Base-by-base conservation (phyloP, 2,797 vertebrate genomes). In the Martes flavigula region DNA sequence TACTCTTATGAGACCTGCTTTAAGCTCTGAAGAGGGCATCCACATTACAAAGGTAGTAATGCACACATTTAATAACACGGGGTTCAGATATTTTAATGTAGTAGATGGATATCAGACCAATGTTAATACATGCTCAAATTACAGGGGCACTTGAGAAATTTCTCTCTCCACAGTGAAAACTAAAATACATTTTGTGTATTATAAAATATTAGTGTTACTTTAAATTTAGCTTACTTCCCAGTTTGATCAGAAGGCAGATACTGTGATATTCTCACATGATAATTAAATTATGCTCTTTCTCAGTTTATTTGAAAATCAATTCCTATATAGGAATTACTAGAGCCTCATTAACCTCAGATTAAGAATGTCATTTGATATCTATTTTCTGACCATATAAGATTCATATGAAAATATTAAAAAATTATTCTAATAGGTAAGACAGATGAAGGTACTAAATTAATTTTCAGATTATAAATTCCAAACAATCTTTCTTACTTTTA, bases 301-400 rank as follows among this genome's bases (percentile, higher is more conserved):
- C 14, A 86, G 4, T 73, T 95, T 96, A 83, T 94, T 40, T 87
- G 56, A 25, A 43, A 94, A 85, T 96, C 97, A 92, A 7, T 94
- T 82, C 25, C 48, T 54, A 18, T 62, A 79, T 92, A 91, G 48
- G 51, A 97, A 82, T 68, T 51, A 94, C 15, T 77, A 43, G 66
- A 58, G 1, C 14, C 77, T 97, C 60, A 91, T 96, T 97, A 95
- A 82, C 43, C 88, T 96, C 95, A 90, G 10, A 89, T 81, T 78
- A 79, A 87, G 12, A 83, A 84, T 79, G 43, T 64, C 68, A 86
- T 81, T 86, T 91, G 72, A 94, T n/a, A 38, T 40, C 94, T 72
- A 58, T 83, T 96, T 92, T 88, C 51, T 96, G 90, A 97, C 68
- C 79, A 58, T 90, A 97, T 5, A 3, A 96, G 35, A 77, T 96